Base-by-base conservation (phyloP, 2,113 vertebrate species). In the Pionites leucogaster region DNA sequence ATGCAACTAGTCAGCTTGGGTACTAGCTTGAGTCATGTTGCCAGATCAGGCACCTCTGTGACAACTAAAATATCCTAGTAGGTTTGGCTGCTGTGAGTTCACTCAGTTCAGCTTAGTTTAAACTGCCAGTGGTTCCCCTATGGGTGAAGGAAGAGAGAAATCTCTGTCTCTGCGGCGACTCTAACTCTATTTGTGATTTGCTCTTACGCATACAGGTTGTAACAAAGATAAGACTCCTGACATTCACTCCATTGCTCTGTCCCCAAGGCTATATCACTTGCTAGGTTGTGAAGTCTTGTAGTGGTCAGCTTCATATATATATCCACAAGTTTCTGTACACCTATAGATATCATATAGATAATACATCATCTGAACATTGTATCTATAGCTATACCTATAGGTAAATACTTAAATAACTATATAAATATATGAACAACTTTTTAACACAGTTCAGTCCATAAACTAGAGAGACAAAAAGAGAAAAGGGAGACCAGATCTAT, bases 151-250 rank as follows among this genome's bases (percentile, higher is more conserved):
- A 60, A 81, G 74, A 93, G 10, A n/a, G 3, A 13, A 3, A 59
- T 3, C 18, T 55, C 7, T 16, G 33, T n/a, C 24, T 76, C 37
- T 63, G n/a, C 0, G 0, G 6, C 44, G 31, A 63, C 27, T 68
- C 7, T 31, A 88, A 67, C n/a, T 55, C 31, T 35, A 31, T 39
- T 53, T 28, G 41, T 71, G 65, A 59, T 64, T 75, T 62, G 11
- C 24, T 70, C n/a, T 70, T 49, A 39, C 20, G 62, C 4, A 3
- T 11, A 8, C 0, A 62, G 28, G 35, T 5, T 52, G 20, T 44
- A 82, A 75, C 27, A 86, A 72, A 81, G 18, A 6, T 35, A 55
- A 29, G 52, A 55, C 25, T 72, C 28, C 12, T n/a, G 42, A 72
- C 35, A 46, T 28, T 46, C 42, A 44, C 20, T 47, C n/a, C 41